phyloP scores from a whole-genome alignment of 2,888 invertebrate genomes.

The Mythimna loreyi region DNA sequence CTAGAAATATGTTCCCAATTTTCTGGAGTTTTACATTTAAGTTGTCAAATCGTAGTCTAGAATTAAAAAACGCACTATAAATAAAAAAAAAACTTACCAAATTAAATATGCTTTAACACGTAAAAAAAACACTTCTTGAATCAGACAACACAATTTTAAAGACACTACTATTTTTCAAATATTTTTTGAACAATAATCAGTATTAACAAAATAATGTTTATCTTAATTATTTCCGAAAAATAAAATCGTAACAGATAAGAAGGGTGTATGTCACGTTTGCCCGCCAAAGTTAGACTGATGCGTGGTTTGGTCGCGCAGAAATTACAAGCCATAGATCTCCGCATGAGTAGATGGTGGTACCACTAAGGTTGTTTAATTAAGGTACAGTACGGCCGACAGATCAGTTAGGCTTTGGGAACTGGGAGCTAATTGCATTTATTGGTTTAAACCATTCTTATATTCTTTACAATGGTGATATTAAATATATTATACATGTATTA shows the following conservation, averaged over 20 bases:
- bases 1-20: too few species aligned
- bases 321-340: constrained; percentile 1
- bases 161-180: background rate
- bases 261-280: constrained; percentile 21
- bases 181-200: background rate
- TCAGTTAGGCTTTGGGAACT: too few species aligned
- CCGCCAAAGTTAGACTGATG: constrained; percentile 34
- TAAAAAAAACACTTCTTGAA: constrained; percentile 5
- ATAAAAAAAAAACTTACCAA: constrained; percentile 18
- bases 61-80: too few species aligned
- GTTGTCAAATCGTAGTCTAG: too few species aligned
- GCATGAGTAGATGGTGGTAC: background rate
- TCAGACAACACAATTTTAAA: background rate
- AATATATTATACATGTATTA: too few species aligned
- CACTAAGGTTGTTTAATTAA: too few species aligned
- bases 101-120: background rate
- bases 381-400: too few species aligned
- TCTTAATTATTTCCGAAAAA: constrained; percentile 7
- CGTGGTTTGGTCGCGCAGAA: background rate
- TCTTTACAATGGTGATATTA: too few species aligned
- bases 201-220: background rate
- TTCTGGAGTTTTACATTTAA: too few species aligned
- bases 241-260: background rate
- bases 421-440: too few species aligned
- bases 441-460: too few species aligned